Base-by-base conservation (phyloP, 2,113 vertebrate genomes). In the Origma solitaria region DNA sequence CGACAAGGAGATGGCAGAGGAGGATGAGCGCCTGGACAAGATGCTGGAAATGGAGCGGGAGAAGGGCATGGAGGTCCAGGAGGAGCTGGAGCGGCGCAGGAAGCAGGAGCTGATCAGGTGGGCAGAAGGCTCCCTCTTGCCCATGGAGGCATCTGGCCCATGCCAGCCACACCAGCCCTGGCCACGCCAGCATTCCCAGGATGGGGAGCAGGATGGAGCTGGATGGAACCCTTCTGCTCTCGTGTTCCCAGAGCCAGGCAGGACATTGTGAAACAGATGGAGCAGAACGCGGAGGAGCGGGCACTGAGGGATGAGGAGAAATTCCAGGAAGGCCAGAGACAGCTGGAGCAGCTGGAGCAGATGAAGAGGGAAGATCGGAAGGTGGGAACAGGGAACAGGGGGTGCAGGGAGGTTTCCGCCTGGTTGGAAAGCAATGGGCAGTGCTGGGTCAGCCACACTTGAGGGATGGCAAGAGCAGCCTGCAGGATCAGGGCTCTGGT, bases 161-260 rank as follows among this genome's bases (percentile, higher is more conserved):
- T 62, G 27, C 17, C 68, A 25, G 1, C 21, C 68, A 33, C 81
- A 27, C 8, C 66, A 14, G 31, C 17, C 38, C 27, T 4, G 33
- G 7, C 68, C 57, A 0, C 21, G 47, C 9, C 68, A 38, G 57
- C 14, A 0, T 38, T 38, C 3, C 33, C 22, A 25, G 0, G 0
- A 7, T 27, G 49, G 68, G 49, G 33, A 72, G 49, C 33, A 37
- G 57, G 38, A 38, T 2, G 4, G 9, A 15, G 22, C 49, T 2
- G 1, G 18, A 45, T 58, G 58, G 42, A 47, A 18, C 11, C 33
- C 14, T 64, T 10, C n/a, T 16, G 14, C 40, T 54, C 12, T 24
- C 1, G 1, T 20, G 6, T n/a, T 24, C 7, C 80, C 45, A 82
- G 79, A 40, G 64, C 79, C 44, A 23, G 65, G 54, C 54, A 70